Percentiles rank a stretch among this genome's conserved stretches.
Evolutionary conservation across 2,888 invertebrate species (phyloP).

Genomic region (Zhengitettix transpicula): DNA sequence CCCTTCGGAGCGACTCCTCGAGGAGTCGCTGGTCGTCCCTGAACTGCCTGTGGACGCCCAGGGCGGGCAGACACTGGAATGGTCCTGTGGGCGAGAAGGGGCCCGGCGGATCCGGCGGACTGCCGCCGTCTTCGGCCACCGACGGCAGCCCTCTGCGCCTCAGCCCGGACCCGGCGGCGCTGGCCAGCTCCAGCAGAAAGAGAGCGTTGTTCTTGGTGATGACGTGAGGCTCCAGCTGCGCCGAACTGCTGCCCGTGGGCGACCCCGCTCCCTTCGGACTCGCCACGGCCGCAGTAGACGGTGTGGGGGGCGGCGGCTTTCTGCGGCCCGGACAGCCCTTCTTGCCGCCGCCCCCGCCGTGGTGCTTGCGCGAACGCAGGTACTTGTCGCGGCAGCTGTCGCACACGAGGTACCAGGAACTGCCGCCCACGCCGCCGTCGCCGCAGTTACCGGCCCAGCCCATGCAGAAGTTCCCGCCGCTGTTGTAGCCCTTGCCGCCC

Average conservation of each 20-base stretch:
- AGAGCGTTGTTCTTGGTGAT: slow-evolving; percentile 87
- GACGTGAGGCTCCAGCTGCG: slow-evolving; percentile 37
- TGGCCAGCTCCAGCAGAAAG: slow-evolving; percentile 78
- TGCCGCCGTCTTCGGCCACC: slow-evolving; percentile 26
- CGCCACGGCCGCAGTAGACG: slow-evolving; percentile 20
- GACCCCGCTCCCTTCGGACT: too few relatives aligned
- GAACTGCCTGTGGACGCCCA: slow-evolving; percentile 23
- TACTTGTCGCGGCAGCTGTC: slow-evolving; percentile 75
- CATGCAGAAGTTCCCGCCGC: slow-evolving; percentile 69
- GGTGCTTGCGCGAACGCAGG: slow-evolving; percentile 23
- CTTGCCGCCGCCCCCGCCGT: slow-evolving; percentile 14
- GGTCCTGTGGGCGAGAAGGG: slow-evolving; percentile 37
- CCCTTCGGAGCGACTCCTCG: slow-evolving; percentile 30
- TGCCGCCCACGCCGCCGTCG: slow-evolving; percentile 57
- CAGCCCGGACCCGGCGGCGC: slow-evolving; percentile 39
- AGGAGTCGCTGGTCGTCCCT: slow-evolving; percentile 20
- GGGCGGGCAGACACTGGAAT: slow-evolving; percentile 40
- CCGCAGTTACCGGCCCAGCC: slow-evolving; percentile 84
- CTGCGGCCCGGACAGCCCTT: slow-evolving; percentile 6
- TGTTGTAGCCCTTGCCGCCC: slow-evolving; percentile 77
- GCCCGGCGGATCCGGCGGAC: slow-evolving; percentile 34
- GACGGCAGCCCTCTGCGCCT: slow-evolving; percentile 10
- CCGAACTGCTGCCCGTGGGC: slow-evolving; percentile 21
- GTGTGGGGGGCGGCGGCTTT: slow-evolving; percentile 18
- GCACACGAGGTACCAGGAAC: slow-evolving; percentile 86